Evolutionary conservation across 2,797 vertebrate species (phyloP), one percentile per base, ranked within the genome.

Genomic region (Meriones psammophilus): DNA sequence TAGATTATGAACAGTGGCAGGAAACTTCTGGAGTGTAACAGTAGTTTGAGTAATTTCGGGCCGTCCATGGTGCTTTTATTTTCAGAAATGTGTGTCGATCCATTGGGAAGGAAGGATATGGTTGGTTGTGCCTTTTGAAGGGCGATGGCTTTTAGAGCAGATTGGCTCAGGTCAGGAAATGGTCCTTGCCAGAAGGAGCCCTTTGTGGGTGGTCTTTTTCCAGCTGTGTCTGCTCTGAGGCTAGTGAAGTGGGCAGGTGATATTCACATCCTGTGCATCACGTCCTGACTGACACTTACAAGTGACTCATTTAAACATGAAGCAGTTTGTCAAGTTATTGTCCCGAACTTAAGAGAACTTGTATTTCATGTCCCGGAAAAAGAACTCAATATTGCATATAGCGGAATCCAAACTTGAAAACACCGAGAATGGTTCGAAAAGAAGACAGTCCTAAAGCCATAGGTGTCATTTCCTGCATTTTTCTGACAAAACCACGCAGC

Each of bases 1-100:
- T 95, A 97, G 96, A 97, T 97, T 88, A 95, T 50, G 58, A 97
- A 81, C 89, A 89, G 97, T 97, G 94, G 74, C 71, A 92, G 20
- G 42, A 85, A 95, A 76, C 30, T 5, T 96, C 98, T 96, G 2
- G 1, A 91, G 58, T 74, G 39, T 78, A 84, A 79, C n/a, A 4
- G 89, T 96, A 92, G 92, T 97, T 97, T 95, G 69, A 97, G 13
- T 84, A 95, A 95, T 8, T 97, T 97, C 80, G 88, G 68, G 58
- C 22, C 76, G 88, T 71, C 18, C 2, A 0, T 28, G 9, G 20
- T 50, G 10, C 12, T 97, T 97, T 96, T 78, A 85, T 81, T 91
- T 97, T 95, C 93, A 91, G 60, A 85, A 91, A 39, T 92, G 54
- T 64, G 8, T 81, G 6, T 81, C 62, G 77, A 96, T 88, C 89